Evolutionary conservation across 2,113 vertebrate species (phyloP).

Genomic region (Laticauda colubrina): DNA sequence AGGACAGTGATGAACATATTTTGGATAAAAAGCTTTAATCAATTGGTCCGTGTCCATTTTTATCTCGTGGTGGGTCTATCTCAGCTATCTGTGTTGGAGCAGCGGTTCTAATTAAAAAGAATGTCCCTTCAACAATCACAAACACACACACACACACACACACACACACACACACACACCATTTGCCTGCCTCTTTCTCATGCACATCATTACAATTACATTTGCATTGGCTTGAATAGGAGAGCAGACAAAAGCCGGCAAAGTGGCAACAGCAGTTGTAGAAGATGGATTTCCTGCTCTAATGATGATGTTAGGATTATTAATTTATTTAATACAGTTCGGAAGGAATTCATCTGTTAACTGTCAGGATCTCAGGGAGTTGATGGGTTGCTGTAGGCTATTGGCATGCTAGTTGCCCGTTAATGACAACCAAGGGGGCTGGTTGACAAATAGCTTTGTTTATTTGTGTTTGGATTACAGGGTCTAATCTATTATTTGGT

Average conservation of each 20-base stretch:
- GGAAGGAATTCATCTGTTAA: constrained; percentile 69
- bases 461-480: constrained; percentile 63
- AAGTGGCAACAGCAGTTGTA: constrained; percentile 57
- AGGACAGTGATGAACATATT: background rate
- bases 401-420: constrained; percentile 57
- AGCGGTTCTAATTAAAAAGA: background rate
- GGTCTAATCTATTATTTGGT: constrained; percentile 52
- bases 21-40: background rate
- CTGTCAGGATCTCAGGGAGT: constrained; percentile 61
- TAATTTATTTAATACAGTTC: constrained; percentile 71
- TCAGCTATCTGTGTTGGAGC: background rate
- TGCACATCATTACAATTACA: constrained; percentile 23
- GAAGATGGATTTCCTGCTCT: constrained; percentile 66
- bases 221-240: constrained; percentile 1
- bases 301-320: constrained; percentile 68
- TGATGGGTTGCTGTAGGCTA: constrained; percentile 55
- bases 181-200: background rate
- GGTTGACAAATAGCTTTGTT: constrained; percentile 68
- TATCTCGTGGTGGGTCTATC: background rate
- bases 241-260: constrained; percentile 42
- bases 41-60: background rate
- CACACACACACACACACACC: no score
- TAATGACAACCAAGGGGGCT: constrained; percentile 61
- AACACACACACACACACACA: no score
- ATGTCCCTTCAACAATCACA: background rate